Evolutionary conservation across 53 echinoderm and acorn worm species (phyloP).

Genomic region (Zoroaster sp.): DNA sequence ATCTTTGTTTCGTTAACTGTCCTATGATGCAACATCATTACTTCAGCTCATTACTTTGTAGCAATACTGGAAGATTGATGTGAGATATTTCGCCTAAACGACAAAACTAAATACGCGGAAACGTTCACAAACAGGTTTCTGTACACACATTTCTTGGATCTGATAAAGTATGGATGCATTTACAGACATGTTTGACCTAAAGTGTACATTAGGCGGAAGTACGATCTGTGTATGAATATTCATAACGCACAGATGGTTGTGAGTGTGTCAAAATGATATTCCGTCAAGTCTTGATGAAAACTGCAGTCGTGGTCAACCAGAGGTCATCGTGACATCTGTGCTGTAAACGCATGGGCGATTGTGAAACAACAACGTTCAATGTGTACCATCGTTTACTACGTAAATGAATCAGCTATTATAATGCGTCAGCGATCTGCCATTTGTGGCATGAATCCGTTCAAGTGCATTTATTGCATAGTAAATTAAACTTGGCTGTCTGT

Average conservation of each 20-base stretch:
- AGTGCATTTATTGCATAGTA: not conserved
- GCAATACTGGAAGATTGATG: too few relatives aligned
- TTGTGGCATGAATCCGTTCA: not conserved
- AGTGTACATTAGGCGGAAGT: too few relatives aligned
- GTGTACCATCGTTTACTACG: not conserved
- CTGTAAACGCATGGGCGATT: not conserved
- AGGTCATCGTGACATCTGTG: conserved; percentile 27
- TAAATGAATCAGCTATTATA: not conserved
- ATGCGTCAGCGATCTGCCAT: not conserved
- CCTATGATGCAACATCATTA: too few relatives aligned
- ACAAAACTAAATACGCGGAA: too few relatives aligned
- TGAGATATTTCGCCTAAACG: too few relatives aligned
- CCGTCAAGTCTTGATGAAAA: not conserved
- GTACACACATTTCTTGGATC: too few relatives aligned
- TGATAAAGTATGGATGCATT: too few relatives aligned
- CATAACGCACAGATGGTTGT: not conserved
- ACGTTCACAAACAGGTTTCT: too few relatives aligned
- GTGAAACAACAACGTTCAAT: not conserved
- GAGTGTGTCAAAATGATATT: not conserved
- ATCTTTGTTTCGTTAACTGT: too few relatives aligned
- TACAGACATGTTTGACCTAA: too few relatives aligned
- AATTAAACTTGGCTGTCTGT: not conserved
- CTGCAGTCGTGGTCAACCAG: conserved; percentile 6
- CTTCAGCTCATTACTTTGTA: too few relatives aligned
- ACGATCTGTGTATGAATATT: not conserved